Conservation (phyloP, 2,797 vertebrate genomes). For the Enteromius viviparus region DNA sequence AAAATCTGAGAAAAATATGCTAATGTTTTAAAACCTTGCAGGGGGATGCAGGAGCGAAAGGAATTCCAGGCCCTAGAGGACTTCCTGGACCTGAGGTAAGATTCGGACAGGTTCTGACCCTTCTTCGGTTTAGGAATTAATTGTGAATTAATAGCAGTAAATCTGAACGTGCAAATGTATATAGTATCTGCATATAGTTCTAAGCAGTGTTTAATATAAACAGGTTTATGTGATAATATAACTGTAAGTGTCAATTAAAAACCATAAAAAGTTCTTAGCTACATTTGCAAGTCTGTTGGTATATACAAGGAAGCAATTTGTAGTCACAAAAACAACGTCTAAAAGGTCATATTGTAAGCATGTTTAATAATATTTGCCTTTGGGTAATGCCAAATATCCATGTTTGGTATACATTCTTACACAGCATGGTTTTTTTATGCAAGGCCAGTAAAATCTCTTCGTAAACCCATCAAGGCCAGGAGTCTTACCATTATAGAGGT, state of each 20-base stretch:
- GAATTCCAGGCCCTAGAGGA: slow-evolving; percentile 89
- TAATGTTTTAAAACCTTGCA: slow-evolving; percentile 63
- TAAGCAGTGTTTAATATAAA: neutral
- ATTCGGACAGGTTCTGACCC: neutral
- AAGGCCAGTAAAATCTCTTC: neutral
- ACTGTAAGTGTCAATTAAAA: neutral
- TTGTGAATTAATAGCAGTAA: neutral
- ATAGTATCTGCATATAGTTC: neutral
- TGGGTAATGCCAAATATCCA: neutral
- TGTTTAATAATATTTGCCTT: neutral
- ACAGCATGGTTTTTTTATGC: neutral
- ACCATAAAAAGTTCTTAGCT: neutral
- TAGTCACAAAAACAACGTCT: neutral
- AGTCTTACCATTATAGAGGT: neutral
- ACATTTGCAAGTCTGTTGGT: neutral
- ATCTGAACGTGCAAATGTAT: neutral
- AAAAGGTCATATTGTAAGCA: neutral
- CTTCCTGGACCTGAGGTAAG: slow-evolving; percentile 85
- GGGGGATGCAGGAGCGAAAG: slow-evolving; percentile 90
- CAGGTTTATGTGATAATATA: slow-evolving; percentile 5
- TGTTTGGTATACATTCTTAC: neutral
- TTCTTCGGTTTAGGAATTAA: neutral
- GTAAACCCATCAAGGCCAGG: neutral
- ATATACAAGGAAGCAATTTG: neutral
- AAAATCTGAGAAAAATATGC: slow-evolving; percentile 39